Percentiles rank a stretch among this genome's conserved stretches.
phyloP scores from a whole-genome alignment of 2,113 vertebrate genomes.

The Spermophilus dauricus region DNA sequence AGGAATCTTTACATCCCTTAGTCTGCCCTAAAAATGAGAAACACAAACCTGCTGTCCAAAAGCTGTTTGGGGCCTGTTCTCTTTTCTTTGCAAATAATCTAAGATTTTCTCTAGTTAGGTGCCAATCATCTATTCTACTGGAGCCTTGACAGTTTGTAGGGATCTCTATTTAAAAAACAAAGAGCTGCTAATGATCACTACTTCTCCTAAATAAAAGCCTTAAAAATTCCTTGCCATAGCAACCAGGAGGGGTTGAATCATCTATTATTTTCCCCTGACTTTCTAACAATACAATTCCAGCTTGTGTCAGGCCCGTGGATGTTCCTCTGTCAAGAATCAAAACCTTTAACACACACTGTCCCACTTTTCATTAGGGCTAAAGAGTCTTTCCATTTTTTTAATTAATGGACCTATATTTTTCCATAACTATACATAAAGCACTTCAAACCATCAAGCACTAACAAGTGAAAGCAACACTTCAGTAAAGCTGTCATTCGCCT shows the following conservation, averaged over 20 bases:
- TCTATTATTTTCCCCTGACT: slow-evolving; percentile 61
- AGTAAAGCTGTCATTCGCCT: not conserved
- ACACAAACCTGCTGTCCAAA: not conserved
- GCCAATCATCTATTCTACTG: slow-evolving; percentile 54
- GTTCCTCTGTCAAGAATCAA: slow-evolving; percentile 29
- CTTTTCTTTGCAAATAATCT: slow-evolving; percentile 39
- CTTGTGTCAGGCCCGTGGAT: not conserved
- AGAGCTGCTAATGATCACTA: slow-evolving; percentile 71
- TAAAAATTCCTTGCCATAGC: slow-evolving; percentile 73
- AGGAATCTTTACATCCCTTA: not conserved
- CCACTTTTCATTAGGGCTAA: not conserved
- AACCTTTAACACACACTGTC: slow-evolving; percentile 7
- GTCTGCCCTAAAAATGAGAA: slow-evolving; percentile 12
- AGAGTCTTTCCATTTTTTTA: not conserved
- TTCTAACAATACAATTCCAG: slow-evolving; percentile 60
- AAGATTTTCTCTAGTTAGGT: not conserved
- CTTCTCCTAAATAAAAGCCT: slow-evolving; percentile 76
- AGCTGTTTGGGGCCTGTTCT: not conserved
- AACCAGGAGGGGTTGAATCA: slow-evolving; percentile 70
- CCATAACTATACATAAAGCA: not conserved
- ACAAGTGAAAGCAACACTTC: not conserved
- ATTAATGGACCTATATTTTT: slow-evolving; percentile 7
- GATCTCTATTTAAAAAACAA: slow-evolving; percentile 75
- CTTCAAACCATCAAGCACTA: not conserved
- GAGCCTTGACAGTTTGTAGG: slow-evolving; percentile 8